Base-by-base conservation (phyloP, 2,888 invertebrate genomes). In the Melanophora roralis region DNA sequence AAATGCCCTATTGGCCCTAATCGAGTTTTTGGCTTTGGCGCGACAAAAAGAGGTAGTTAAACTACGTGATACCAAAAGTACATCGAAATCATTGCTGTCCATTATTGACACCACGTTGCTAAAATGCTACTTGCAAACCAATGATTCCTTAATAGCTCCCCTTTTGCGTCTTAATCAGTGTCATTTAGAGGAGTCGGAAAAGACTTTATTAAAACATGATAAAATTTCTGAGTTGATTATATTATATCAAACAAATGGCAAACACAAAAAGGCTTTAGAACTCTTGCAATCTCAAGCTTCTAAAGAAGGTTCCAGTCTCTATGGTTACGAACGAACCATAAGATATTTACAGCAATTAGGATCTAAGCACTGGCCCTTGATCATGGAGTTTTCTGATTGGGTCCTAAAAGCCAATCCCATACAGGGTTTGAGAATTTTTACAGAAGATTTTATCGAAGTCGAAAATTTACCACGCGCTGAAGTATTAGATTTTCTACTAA, bases 51-150 rank as follows among this genome's bases (percentile, higher is more conserved):
- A 88, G 69, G 85, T 88, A 7, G 85, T 83, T 4, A 89, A 90
- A 83, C 82, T 87, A 75, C 89, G 84, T 84, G 91, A 88, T 45
- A 84, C 85, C 36, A 88, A 90, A 49, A 86, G 82, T 53, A 84
- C 84, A 21, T 86, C 87, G 1, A 88, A 87, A 23, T 86, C 87
- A 40, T 77, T 96, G 32, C 89, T 98, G 76, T 97, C 98, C 89
- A 95, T 99, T 69, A 98, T 99, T 77, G 99, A 99, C 88, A 99
- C 99, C 0, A 98, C 98, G 0, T 91, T 99, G 62, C 91, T 99
- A 9, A 99, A 99, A 89, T 99, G 99, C 88, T 99, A 99, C 90
- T 92, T 99, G 75, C 95, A 97, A 95, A 98, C 97, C 0, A 98
- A 99, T 88, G 98, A 99, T 90, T 97, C 97, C 0, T 91, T 98